phyloP scores from a whole-genome alignment of 2,888 invertebrate genomes.

The Hydraecia micacea region DNA sequence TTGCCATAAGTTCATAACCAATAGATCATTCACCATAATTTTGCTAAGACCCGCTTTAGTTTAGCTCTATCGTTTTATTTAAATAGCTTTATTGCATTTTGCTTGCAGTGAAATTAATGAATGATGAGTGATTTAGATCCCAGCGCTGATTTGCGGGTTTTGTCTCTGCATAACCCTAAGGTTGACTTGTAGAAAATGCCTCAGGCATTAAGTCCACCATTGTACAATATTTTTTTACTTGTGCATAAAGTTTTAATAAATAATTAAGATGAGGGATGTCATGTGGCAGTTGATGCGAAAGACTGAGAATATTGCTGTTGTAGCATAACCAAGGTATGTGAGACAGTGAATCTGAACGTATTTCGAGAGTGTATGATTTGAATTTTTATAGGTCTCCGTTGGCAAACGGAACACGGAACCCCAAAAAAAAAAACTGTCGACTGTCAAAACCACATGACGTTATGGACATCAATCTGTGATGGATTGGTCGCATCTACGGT shows the following conservation, averaged over 20 bases:
- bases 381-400: background rate
- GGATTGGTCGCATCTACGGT: conserved; percentile 46
- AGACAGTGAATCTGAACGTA: background rate
- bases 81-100: no score
- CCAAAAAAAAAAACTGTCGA: conserved; percentile 24
- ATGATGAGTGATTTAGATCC: background rate
- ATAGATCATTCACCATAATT: background rate
- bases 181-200: background rate
- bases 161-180: background rate
- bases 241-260: background rate
- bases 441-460: conserved; percentile 60
- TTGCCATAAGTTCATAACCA: background rate
- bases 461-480: conserved; percentile 55
- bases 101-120: background rate
- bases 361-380: background rate
- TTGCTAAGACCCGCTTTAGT: background rate
- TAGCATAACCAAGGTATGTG: background rate
- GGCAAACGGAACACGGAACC: conserved; percentile 16
- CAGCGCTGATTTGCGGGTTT: background rate
- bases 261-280: background rate
- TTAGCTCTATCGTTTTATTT: background rate
- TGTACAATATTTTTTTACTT: background rate
- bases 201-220: no score
- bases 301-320: background rate
- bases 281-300: background rate